Base-by-base conservation (phyloP, 2,113 vertebrate genomes). In the Pseudorectes ferrugineus region DNA sequence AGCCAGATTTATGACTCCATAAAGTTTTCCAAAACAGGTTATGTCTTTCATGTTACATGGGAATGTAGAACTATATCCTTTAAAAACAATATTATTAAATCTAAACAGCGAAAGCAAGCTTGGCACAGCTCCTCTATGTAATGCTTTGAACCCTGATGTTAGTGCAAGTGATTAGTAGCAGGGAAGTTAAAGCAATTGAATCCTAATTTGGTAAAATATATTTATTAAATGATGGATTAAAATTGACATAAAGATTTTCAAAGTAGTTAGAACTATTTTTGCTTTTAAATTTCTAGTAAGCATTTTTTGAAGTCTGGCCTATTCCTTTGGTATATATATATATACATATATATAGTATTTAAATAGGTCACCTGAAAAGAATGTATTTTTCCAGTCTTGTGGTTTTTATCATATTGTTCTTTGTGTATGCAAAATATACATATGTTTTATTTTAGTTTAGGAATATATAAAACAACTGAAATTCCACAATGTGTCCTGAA, bases 401-500 rank as follows among this genome's bases (percentile, higher is more conserved):
- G 29, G 1, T 18, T 77, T 94, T 87, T 52, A 43, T 62, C 6
- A 19, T 52, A 18, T 36, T 92, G 29, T 74, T 62, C 25, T 57
- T 85, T 61, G 35, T 74, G 35, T 38, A 35, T 48, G 48, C 26
- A 49, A 42, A 95, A 76, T 83, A 85, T 36, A 33, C 52, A 45
- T 81, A 40, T 77, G 62, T 70, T 72, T 88, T 75, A 54, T 38
- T 65, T 90, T 88, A n/a, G 31, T 63, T 84, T 58, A 52, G 61
- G 51, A 61, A 35, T 86, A 38, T 29, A 76, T 45, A 62, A 92
- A 93, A 14, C 31, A 75, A 82, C 49, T 54, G 19, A 67, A 88
- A 92, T 91, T 74, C 80, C 90, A 71, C 63, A n/a, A 20, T 45
- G 62, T 96, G 88, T 72, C 89, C 96, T 92, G 89, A 95, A 97